A percentile compares a stretch with the other conserved stretches of the same genome.
Conservation (phyloP, 2,113 vertebrate genomes). For the Azemiops feae region DNA sequence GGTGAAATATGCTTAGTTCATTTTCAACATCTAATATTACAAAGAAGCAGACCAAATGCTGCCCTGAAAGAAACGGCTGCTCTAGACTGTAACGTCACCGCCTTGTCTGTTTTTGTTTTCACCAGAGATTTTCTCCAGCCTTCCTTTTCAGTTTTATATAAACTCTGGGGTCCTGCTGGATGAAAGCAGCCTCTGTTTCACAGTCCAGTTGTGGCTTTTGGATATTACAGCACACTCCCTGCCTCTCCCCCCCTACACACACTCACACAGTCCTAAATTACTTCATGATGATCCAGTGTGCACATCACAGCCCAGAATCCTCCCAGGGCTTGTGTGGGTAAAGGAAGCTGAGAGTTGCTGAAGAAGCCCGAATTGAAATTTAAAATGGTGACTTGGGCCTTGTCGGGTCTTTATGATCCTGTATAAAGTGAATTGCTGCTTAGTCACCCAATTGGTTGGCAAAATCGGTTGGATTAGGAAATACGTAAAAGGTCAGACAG, state of each 20-base stretch:
- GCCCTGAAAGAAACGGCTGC: constrained; percentile 2
- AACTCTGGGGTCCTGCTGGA: constrained; percentile 60
- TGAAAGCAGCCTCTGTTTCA: constrained; percentile 65
- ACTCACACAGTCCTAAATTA: constrained; percentile 52
- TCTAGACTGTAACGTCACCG: not conserved
- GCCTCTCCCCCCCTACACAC: constrained; percentile 5
- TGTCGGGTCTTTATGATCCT: constrained; percentile 68
- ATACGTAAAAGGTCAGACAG: constrained; percentile 77
- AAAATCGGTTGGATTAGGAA: constrained; percentile 70
- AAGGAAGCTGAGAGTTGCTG: constrained; percentile 59
- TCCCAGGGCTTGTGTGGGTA: constrained; percentile 60
- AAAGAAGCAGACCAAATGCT: rapidly evolving
- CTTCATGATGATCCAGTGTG: constrained; percentile 70
- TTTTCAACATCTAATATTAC: not conserved
- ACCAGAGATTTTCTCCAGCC: constrained; percentile 50
- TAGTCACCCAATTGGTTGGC: constrained; percentile 77
- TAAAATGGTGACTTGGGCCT: constrained; percentile 72
- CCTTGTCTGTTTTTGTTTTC: constrained; percentile 45
- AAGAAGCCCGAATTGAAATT: constrained; percentile 72
- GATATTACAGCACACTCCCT: constrained; percentile 58
- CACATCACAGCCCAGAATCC: constrained; percentile 68
- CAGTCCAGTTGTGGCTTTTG: constrained; percentile 63
- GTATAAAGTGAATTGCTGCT: constrained; percentile 72
- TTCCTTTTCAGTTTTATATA: constrained; percentile 50
- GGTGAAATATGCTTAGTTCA: rapidly evolving